Evolutionary conservation across 2,888 invertebrate species (phyloP).

Genomic region (Drosophila lacicola): DNA sequence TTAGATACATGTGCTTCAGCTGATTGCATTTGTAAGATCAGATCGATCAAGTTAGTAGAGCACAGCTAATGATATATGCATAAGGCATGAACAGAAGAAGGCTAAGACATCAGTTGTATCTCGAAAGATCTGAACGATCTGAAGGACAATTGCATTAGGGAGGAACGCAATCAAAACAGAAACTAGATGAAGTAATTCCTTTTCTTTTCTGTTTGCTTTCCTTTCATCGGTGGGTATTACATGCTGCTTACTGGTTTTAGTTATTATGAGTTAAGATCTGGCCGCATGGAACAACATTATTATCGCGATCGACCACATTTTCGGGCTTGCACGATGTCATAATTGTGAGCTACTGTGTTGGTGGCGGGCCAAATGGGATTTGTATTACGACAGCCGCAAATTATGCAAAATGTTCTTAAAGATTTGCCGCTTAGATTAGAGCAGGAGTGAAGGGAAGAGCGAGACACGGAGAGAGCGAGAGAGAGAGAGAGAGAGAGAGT

Average conservation of each 20-base stretch:
- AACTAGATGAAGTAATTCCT: conserved; percentile 1
- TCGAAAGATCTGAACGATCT: conserved; percentile 10
- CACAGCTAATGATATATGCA: neutral
- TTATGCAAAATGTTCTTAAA: conserved; percentile 74
- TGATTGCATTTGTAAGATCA: too few relatives aligned
- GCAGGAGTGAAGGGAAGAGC: neutral
- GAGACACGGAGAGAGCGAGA: neutral
- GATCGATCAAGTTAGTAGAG: too few relatives aligned
- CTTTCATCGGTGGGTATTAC: conserved; percentile 3
- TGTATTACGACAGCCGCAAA: conserved; percentile 69
- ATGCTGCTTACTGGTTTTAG: conserved; percentile 6
- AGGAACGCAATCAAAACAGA: conserved; percentile 8
- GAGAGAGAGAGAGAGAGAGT: conserved; percentile 24
- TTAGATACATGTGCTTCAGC: too few relatives aligned
- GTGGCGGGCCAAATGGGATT: conserved; percentile 60
- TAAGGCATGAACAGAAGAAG: neutral
- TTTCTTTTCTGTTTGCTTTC: neutral
- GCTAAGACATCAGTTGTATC: neutral
- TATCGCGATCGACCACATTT: conserved; percentile 7
- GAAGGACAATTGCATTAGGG: conserved; percentile 14
- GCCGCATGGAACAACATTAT: neutral
- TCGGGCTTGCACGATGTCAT: conserved; percentile 30
- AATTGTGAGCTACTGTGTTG: conserved; percentile 36
- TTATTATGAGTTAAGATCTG: conserved; percentile 35
- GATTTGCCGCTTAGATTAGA: conserved; percentile 74